These are phyloP conservation scores for Pollenia labialis DNA, from an alignment of 2,888 invertebrate species.

Conservation along the genomic window DNA sequence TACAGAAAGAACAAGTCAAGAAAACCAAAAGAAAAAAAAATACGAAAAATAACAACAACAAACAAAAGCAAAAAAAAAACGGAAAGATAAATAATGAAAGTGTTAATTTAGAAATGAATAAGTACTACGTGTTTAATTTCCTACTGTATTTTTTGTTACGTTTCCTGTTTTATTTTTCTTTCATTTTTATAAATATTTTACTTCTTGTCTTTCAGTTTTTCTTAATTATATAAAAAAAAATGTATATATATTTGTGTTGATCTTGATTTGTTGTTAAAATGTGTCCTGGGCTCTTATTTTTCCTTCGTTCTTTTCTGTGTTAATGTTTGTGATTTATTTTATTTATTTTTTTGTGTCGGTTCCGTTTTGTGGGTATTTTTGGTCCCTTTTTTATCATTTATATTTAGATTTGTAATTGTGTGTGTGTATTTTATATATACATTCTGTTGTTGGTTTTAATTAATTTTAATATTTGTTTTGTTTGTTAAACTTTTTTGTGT, in stretches of 20 bases:
- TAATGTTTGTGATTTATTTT: constrained; percentile 63
- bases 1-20: constrained; percentile 14
- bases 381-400: constrained; percentile 18
- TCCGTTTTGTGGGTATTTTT: constrained; percentile 20
- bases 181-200: constrained; percentile 14
- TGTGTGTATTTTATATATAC: constrained; percentile 34
- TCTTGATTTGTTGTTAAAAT: constrained; percentile 41
- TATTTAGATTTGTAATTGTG: constrained; percentile 36
- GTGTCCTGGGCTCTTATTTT: constrained; percentile 2
- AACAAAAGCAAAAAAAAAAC: constrained; percentile 22
- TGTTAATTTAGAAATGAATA: constrained; percentile 72
- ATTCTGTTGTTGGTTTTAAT: constrained; percentile 59
- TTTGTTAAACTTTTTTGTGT: constrained; percentile 35
- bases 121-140: constrained; percentile 66
- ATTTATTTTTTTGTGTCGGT: constrained; percentile 8
- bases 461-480: constrained; percentile 58
- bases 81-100: constrained; percentile 72
- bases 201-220: constrained; percentile 33
- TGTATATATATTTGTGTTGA: constrained; percentile 46
- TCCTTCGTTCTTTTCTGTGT: constrained; percentile 34
- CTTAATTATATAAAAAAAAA: constrained; percentile 33
- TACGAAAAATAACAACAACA: constrained; percentile 14
- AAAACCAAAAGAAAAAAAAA: constrained; percentile 16
- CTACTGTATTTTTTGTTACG: constrained; percentile 34
- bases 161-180: constrained; percentile 53